These are phyloP conservation scores for Zaprionus nigranus DNA, from an alignment of 1,140 invertebrate genomes.

Conservation along the genomic window DNA sequence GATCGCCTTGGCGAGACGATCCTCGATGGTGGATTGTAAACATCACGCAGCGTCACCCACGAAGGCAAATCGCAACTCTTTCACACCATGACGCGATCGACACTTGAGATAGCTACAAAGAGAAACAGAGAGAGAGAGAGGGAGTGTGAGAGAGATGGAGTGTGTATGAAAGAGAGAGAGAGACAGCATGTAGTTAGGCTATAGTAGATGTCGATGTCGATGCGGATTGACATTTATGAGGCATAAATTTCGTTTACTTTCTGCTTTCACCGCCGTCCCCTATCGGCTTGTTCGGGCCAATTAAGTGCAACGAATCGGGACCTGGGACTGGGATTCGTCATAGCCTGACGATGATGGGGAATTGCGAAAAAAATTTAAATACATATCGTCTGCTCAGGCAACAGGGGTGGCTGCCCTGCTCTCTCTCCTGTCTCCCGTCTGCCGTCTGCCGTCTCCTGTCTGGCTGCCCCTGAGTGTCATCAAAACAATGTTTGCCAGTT, in stretches of 20 bases:
- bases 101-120: constrained; percentile 6
- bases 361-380: constrained; percentile 75
- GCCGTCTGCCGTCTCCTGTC: neutral
- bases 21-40: neutral
- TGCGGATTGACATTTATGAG: constrained; percentile 71
- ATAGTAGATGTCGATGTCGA: constrained; percentile 39
- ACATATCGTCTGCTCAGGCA: constrained; percentile 46
- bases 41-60: constrained; percentile 1
- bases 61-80: neutral
- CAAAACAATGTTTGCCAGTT: constrained; percentile 79
- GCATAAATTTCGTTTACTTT: constrained; percentile 75
- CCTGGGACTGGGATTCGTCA: constrained; percentile 60
- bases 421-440: neutral
- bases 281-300: constrained; percentile 46
- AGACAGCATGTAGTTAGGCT: constrained; percentile 17
- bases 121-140: constrained; percentile 7
- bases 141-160: constrained; percentile 4
- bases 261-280: constrained; percentile 37
- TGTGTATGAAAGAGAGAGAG: neutral
- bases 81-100: neutral
- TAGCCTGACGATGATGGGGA: constrained; percentile 52
- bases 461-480: constrained; percentile 75
- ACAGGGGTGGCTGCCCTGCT: constrained; percentile 37
- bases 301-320: constrained; percentile 76
- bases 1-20: neutral